phyloP scores from a whole-genome alignment of 2,888 invertebrate species.

The Lepas anatifera region DNA sequence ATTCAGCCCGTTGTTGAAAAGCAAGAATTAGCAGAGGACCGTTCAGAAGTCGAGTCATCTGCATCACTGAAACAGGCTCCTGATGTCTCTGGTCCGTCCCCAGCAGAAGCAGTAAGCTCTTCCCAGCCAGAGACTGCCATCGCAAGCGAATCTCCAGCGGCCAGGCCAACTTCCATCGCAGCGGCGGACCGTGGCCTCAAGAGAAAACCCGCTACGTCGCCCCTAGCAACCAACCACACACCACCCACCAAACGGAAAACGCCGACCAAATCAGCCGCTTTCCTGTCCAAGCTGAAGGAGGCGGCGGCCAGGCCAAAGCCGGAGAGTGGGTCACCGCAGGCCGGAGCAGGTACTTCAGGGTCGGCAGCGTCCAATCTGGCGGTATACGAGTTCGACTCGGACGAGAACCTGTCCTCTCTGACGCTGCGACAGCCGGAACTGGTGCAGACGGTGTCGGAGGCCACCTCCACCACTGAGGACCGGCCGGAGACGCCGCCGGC shows the following conservation, averaged over 20 bases:
- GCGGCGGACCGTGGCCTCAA: neutral
- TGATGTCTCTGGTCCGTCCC: neutral
- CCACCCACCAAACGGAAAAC: neutral
- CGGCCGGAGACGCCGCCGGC: neutral
- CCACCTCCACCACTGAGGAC: neutral
- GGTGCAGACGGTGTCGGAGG: neutral
- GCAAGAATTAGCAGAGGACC: no score
- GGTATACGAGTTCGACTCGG: constrained; percentile 5
- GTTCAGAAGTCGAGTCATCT: neutral
- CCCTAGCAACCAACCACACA: no score
- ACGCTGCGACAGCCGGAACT: neutral
- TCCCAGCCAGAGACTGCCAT: no score
- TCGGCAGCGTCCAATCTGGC: neutral
- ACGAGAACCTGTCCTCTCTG: constrained; percentile 1
- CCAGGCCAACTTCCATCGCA: no score
- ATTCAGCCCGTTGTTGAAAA: no score
- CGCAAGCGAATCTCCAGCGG: no score
- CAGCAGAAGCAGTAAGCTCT: no score
- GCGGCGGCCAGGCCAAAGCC: no score
- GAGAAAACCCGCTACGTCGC: neutral
- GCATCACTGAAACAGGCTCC: no score
- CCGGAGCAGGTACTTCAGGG: no score
- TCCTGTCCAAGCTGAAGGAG: constrained; percentile 4
- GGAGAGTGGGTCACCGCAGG: no score
- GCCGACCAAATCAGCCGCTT: neutral